These are phyloP conservation scores for Ochropacha duplaris DNA, from an alignment of 2,888 invertebrate genomes.

Conservation along the genomic window DNA sequence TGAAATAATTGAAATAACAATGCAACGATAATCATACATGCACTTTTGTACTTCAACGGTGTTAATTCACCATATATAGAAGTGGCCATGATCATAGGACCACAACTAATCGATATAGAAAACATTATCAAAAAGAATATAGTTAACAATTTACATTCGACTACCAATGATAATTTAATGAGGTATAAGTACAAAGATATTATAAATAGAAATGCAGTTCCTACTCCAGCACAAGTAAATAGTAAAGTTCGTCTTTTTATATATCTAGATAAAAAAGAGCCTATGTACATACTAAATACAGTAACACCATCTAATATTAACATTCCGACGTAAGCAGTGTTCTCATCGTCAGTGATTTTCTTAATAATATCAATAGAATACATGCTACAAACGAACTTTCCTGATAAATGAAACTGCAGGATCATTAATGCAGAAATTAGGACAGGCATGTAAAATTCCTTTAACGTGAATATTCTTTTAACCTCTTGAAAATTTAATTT, in stretches of 20 bases:
- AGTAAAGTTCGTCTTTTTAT: slow-evolving; percentile 14
- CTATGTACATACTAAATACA: slow-evolving; percentile 23
- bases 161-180: not conserved
- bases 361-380: slow-evolving; percentile 34
- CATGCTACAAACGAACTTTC: slow-evolving; percentile 25
- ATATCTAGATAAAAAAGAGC: slow-evolving; percentile 17
- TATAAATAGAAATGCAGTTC: not conserved
- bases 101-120: not conserved
- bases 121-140: not conserved
- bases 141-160: slow-evolving; percentile 1
- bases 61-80: slow-evolving; percentile 15
- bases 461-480: not conserved
- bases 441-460: slow-evolving; percentile 27
- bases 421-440: slow-evolving; percentile 13
- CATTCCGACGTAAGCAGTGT: slow-evolving; percentile 30
- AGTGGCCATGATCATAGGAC: slow-evolving; percentile 6
- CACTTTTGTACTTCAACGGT: slow-evolving; percentile 1
- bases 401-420: slow-evolving; percentile 24
- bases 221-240: not conserved
- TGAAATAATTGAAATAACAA: not conserved
- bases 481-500: not conserved
- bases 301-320: slow-evolving; percentile 31
- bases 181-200: slow-evolving; percentile 10
- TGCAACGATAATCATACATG: not conserved
- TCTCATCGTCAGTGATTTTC: slow-evolving; percentile 21